Evolutionary conservation across 1,140 invertebrate genomes (phyloP).

Genomic region (Procambarus virginalis): DNA sequence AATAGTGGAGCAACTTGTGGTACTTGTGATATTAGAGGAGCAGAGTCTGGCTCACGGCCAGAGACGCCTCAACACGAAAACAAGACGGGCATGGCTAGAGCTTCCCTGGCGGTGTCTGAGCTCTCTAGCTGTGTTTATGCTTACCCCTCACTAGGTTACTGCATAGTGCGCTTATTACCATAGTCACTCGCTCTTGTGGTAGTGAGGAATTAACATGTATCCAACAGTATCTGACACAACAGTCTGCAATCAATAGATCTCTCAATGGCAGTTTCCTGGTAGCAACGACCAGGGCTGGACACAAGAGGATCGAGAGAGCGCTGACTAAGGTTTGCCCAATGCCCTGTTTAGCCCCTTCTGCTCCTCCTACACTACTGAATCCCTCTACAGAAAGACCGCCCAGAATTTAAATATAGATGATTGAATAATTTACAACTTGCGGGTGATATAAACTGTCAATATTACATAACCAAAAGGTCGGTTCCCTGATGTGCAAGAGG

Average conservation of each 20-base stretch:
- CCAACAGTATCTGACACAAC: neutral
- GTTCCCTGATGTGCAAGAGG: no score
- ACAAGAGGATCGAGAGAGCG: neutral
- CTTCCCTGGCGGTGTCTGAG: neutral
- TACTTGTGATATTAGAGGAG: neutral
- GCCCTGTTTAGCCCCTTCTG: no score
- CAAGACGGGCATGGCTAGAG: neutral
- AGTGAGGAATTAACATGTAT: neutral
- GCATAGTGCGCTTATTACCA: neutral
- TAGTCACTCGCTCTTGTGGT: neutral
- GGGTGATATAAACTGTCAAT: neutral
- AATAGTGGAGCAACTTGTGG: neutral
- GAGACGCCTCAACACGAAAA: neutral
- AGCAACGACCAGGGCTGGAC: constrained; percentile 9
- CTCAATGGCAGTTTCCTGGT: constrained; percentile 28
- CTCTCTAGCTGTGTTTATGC: neutral
- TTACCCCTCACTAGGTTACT: neutral
- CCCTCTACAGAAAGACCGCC: constrained; percentile 16
- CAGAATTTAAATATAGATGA: constrained; percentile 36
- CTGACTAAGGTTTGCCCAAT: no score
- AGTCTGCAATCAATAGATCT: constrained; percentile 31
- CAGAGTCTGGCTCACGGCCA: neutral
- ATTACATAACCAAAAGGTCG: no score
- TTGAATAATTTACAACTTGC: neutral
- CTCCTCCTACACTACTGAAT: neutral